Percentiles rank a stretch among this genome's conserved stretches.
These are phyloP conservation scores for Phalacrocorax carbo DNA, from an alignment of 2,113 vertebrate genomes.

Conservation along the genomic window DNA sequence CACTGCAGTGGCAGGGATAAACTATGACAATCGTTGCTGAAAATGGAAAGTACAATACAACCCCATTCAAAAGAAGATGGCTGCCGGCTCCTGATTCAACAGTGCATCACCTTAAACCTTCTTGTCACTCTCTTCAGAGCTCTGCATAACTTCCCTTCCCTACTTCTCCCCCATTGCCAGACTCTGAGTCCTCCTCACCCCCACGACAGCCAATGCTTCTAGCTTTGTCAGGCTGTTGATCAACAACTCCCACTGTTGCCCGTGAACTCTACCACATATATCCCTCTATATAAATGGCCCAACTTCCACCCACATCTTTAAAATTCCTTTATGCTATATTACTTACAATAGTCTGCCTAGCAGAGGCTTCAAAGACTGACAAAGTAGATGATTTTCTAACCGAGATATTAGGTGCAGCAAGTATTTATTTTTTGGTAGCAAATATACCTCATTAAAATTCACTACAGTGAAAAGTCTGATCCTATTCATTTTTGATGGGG, in stretches of 20 bases:
- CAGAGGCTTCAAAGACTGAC: not conserved
- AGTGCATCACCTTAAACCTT: not conserved
- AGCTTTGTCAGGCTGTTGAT: not conserved
- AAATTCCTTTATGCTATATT: not conserved
- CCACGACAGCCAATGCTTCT: not conserved
- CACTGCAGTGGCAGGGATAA: not conserved
- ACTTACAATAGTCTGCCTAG: not conserved
- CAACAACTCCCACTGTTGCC: not conserved
- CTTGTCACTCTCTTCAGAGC: not conserved
- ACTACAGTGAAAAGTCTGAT: not conserved
- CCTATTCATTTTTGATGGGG: not conserved
- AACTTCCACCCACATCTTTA: not conserved
- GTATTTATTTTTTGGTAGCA: not conserved
- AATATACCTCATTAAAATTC: not conserved
- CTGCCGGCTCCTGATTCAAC: not conserved
- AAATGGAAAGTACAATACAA: not conserved
- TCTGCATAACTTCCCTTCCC: not conserved
- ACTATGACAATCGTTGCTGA: not conserved
- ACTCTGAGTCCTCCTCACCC: not conserved
- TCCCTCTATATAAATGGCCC: not conserved
- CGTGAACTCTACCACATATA: not conserved
- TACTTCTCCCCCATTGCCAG: rapidly evolving
- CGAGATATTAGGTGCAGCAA: not conserved
- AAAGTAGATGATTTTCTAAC: not conserved
- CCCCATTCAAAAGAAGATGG: not conserved